Evolutionary conservation across 2,888 invertebrate genomes (phyloP), one percentile per base, ranked within the genome.

Genomic region (Lasioglossum malachurum): DNA sequence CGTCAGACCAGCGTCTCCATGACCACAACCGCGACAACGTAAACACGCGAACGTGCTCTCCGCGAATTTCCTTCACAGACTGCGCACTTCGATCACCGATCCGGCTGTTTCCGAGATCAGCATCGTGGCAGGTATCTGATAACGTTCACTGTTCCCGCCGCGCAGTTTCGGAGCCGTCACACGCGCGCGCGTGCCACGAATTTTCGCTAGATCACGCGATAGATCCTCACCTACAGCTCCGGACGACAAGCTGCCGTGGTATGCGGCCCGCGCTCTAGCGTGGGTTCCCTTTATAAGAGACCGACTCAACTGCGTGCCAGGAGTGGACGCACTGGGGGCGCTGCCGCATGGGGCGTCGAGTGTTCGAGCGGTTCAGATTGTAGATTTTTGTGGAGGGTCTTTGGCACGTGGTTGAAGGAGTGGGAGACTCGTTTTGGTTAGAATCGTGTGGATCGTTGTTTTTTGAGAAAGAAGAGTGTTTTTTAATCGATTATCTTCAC

Each of bases 231-330:
- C 49, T 35, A 23, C 69, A 80, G 83, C 87, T 79, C 80, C 80
- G 83, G 82, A 78, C 90, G 88, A 90, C 89, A 86, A 89, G 87
- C 87, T 87, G 84, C 79, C 88, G 89, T 91, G 93, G 92, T 93
- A 92, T 93, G 92, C 92, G 89, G 88, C 87, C 46, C 79, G 87
- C 84, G 87, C 87, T 91, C 79, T 87, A 88, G 91, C 93, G 93
- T 93, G 91, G 92, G 92, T 91, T 91, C 89, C 71, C 90, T 91
- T 93, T 92, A 93, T 91, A 91, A 91, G 88, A 89, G 86, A 60
- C 84, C 80, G 73, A 76, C 76, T 35, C 77, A 77, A 72, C 78
- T 67, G 46, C 71, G n/a, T 19, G 16, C 1, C 91, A 91, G 90
- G 84, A 75, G 23, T 76, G 91, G 74, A 38, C 1, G 12, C n/a